These are phyloP conservation scores for Puntigrus tetrazona DNA, from an alignment of 2,113 vertebrate species.

Conservation along the genomic window DNA sequence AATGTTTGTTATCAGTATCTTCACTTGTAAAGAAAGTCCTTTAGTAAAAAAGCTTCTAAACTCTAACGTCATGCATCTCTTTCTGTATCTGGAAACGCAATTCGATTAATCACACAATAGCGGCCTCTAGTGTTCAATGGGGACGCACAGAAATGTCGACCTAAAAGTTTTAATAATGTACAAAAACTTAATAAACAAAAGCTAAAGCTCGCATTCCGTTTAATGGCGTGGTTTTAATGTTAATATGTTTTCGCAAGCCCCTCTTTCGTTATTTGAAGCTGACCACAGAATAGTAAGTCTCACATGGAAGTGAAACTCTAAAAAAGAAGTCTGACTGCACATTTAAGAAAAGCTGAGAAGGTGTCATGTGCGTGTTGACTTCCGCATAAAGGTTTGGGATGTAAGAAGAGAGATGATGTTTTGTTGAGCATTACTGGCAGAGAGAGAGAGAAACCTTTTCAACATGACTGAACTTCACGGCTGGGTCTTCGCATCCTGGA, in stretches of 20 bases:
- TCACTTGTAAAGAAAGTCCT: neutral
- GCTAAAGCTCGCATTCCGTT: neutral
- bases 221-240: neutral
- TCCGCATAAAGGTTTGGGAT: neutral
- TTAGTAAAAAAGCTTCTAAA: neutral
- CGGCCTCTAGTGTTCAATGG: conserved; percentile 12
- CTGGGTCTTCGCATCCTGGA: neutral
- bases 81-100: neutral
- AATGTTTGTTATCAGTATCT: neutral
- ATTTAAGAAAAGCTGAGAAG: neutral
- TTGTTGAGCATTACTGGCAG: neutral
- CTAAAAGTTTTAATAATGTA: neutral
- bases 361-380: conserved; percentile 45
- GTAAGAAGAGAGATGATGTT: neutral
- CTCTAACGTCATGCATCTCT: neutral
- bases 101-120: neutral
- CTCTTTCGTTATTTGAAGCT: neutral
- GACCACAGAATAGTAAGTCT: neutral
- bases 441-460: neutral
- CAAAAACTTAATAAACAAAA: neutral
- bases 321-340: conserved; percentile 13
- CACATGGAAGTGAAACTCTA: conserved; percentile 38
- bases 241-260: neutral
- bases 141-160: neutral
- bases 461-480: conserved; percentile 36